Percentiles rank a stretch among this genome's conserved stretches.
Conservation (phyloP, 2,113 vertebrate species). For the Lepus europaeus region DNA sequence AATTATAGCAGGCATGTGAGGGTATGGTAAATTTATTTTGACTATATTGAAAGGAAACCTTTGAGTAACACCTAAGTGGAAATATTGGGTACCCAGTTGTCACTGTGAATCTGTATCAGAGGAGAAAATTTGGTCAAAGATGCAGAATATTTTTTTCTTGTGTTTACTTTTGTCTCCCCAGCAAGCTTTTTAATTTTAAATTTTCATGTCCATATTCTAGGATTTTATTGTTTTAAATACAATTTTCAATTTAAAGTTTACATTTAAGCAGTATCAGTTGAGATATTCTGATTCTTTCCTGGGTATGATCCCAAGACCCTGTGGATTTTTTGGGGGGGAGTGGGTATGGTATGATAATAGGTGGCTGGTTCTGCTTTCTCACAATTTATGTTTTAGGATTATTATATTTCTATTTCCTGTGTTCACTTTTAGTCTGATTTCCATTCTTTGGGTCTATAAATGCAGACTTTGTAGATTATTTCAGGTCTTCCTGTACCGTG, state of each 20-base stretch:
- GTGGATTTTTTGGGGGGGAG: background rate
- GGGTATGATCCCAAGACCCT: background rate
- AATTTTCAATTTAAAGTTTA: background rate
- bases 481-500: background rate
- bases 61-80: background rate
- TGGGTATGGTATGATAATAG: too few relatives aligned
- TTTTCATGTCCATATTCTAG: background rate
- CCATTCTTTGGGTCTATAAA: background rate
- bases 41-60: background rate
- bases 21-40: background rate
- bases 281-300: background rate
- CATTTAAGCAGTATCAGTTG: background rate
- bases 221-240: slow-evolving; percentile 28
- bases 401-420: background rate
- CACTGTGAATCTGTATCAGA: background rate
- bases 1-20: background rate
- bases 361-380: background rate
- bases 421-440: background rate
- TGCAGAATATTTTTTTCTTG: background rate
- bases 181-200: slow-evolving; percentile 29
- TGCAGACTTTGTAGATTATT: background rate
- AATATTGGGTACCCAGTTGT: background rate
- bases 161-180: background rate
- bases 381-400: background rate
- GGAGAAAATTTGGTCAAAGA: background rate